These are phyloP conservation scores for Caenorhabditis latens DNA, from an alignment of 1,140 invertebrate species.

Conservation along the genomic window DNA sequence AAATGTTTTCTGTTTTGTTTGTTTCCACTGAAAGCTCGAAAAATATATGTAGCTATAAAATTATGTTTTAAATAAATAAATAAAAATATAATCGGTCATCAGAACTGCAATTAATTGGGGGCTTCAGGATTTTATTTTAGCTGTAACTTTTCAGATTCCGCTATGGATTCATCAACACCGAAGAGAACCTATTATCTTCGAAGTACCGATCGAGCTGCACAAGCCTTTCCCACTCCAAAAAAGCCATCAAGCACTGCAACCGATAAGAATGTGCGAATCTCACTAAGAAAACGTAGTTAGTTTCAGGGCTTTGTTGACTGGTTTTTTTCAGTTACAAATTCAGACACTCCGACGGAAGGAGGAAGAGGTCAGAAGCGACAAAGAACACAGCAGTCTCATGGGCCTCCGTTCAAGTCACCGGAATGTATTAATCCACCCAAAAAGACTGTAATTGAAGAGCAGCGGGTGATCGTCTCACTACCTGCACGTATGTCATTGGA, in stretches of 20 bases:
- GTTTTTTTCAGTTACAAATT: not conserved
- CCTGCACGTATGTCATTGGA: not conserved
- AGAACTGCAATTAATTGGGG: too few relatives aligned
- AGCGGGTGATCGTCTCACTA: not conserved
- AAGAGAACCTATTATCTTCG: not conserved
- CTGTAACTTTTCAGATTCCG: not conserved
- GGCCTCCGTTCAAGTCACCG: not conserved
- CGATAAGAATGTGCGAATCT: not conserved
- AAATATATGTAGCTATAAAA: too few relatives aligned
- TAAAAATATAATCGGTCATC: too few relatives aligned
- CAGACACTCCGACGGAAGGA: not conserved
- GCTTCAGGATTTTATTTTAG: not conserved
- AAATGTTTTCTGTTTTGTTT: not conserved
- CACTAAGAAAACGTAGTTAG: constrained; percentile 20
- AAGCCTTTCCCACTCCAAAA: not conserved
- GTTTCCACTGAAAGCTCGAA: too few relatives aligned
- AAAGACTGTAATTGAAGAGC: not conserved
- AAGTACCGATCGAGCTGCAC: not conserved
- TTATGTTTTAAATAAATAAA: too few relatives aligned
- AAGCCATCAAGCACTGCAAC: not conserved
- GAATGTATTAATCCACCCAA: not conserved
- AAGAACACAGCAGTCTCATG: constrained; percentile 23
- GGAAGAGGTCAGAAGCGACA: not conserved
- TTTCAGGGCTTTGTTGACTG: too few relatives aligned
- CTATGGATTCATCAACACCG: constrained; percentile 11